These are phyloP conservation scores for Heliconius hortense DNA, from an alignment of 2,888 invertebrate species.

Conservation along the genomic window DNA sequence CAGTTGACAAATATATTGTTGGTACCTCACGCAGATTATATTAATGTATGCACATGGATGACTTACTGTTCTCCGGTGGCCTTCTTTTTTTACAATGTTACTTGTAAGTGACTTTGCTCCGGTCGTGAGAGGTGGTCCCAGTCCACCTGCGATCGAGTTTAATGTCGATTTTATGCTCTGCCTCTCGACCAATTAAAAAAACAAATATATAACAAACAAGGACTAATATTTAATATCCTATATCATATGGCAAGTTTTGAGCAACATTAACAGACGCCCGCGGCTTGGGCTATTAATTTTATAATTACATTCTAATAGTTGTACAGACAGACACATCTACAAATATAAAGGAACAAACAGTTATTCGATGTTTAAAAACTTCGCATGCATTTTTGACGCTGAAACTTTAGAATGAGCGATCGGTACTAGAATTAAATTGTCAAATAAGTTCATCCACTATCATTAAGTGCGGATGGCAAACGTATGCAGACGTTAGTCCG, in stretches of 20 bases:
- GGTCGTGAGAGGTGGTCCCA: constrained; percentile 69
- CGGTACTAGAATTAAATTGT: constrained; percentile 30
- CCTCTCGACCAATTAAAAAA: constrained; percentile 40
- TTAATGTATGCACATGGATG: constrained; percentile 76
- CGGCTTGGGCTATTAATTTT: constrained; percentile 8
- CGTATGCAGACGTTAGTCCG: constrained; percentile 37
- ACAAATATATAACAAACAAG: constrained; percentile 34
- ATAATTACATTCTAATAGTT: neutral
- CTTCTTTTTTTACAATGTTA: constrained; percentile 71
- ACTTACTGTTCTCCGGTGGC: constrained; percentile 71
- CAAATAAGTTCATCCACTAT: constrained; percentile 24
- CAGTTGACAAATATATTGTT: constrained; percentile 76
- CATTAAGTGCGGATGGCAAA: constrained; percentile 27
- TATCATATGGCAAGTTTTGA: constrained; percentile 9
- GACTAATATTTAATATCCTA: constrained; percentile 27
- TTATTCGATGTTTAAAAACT: neutral
- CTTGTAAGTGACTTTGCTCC: constrained; percentile 75
- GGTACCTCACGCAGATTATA: constrained; percentile 72
- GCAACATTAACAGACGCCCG: neutral
- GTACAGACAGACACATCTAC: constrained; percentile 3
- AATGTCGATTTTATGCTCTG: constrained; percentile 66
- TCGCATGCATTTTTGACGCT: constrained; percentile 10
- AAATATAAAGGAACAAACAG: constrained; percentile 1
- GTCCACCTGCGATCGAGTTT: constrained; percentile 63
- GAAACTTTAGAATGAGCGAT: constrained; percentile 19